Base-by-base conservation (phyloP, 2,113 vertebrate genomes). In the Campylomormyrus tamandua region DNA sequence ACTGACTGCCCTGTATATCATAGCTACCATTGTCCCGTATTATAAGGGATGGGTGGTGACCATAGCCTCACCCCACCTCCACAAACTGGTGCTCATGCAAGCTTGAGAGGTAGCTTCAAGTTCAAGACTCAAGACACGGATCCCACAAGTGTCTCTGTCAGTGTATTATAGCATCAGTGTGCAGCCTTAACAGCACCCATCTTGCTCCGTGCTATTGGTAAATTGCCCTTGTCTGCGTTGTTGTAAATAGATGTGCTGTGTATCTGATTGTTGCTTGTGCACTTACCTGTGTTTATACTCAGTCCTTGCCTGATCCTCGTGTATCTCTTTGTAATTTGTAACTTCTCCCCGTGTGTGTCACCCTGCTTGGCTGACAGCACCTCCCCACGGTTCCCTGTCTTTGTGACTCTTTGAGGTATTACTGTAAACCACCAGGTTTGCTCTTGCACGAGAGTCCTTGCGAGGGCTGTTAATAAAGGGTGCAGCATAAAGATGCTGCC, bases 41-140 rank as follows among this genome's bases (percentile, higher is more conserved):
- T 56, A 2, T 56, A 56, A 21, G 53, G 53, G 53, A 24, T 56
- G 53, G 1, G 53, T 21, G 19, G 1, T 5, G 17, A 21, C 5
- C 5, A 1, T 21, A 6, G 5, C 19, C 53, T 1, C 0, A 1
- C 31, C 31, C 31, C 0, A 0, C 27, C 11, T 39, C 70, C 31
- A 5, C 21, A 39, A 39, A 77, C 19, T 0, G 17, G 17, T 19
- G 70, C 70, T 77, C 15, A 53, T 53, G 17, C 13, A 31, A 77
- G 70, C 8, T 52, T 15, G 50, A 52, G 50, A 52, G 50, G 50
- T 17, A 52, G 50, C 13, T 52, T 17, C 50, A 52, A 15, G 13
- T 15, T 52, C 42, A 45, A 45, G 42, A 45, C 42, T 45, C 42
- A 45, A 45, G 42, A 5, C 42, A 45, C 5, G 42, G 39, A 39